These are phyloP conservation scores for Chamaedrilus cognettii DNA, from an alignment of 2,888 invertebrate genomes.

Conservation along the genomic window DNA sequence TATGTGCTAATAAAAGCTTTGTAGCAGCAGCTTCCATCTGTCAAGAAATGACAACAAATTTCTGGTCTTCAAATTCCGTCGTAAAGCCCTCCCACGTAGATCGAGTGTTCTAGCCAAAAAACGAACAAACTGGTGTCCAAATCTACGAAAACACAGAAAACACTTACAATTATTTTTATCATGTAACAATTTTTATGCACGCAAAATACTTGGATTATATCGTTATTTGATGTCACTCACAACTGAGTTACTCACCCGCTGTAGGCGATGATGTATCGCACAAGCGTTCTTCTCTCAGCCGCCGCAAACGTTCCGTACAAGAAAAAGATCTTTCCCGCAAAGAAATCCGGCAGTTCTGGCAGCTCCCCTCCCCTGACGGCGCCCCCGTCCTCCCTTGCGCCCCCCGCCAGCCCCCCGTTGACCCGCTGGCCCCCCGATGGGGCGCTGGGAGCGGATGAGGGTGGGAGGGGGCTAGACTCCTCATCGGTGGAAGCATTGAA, in stretches of 20 bases:
- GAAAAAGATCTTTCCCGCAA: constrained; percentile 38
- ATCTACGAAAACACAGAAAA: no score
- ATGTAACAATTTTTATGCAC: no score
- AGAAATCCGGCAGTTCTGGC: constrained; percentile 43
- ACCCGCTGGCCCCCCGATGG: not conserved
- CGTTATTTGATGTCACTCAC: not conserved
- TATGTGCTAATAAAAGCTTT: no score
- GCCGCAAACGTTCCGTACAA: constrained; percentile 49
- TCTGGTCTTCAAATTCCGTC: no score
- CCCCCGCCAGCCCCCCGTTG: no score
- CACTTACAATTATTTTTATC: no score
- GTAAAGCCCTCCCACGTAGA: no score
- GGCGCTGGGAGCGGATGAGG: not conserved
- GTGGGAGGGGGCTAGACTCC: constrained; percentile 6
- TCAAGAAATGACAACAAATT: no score
- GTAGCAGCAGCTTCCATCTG: no score
- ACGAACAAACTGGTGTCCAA: no score
- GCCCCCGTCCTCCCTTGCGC: not conserved
- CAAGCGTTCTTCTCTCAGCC: constrained; percentile 42
- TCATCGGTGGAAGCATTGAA: constrained; percentile 51
- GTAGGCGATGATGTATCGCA: constrained; percentile 65
- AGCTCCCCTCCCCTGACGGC: constrained; percentile 18
- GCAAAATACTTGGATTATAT: no score
- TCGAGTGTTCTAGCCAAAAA: no score
- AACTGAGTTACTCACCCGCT: constrained; percentile 63